Base-by-base conservation (phyloP, 2,888 invertebrate species). In the Spatulosminthurus flaviceps region DNA sequence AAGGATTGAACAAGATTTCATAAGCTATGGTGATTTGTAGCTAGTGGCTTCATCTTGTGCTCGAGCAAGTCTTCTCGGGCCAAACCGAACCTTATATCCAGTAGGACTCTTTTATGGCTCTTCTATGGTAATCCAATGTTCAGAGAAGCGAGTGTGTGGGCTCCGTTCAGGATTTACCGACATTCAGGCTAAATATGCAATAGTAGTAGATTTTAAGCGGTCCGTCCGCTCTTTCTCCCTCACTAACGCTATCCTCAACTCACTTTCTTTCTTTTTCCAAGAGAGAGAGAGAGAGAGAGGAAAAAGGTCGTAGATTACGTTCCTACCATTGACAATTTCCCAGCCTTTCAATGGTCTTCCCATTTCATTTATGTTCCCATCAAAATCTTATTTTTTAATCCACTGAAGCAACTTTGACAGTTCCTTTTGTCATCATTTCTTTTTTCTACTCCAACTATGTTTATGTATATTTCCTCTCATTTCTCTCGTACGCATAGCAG, bases 61-160 rank as follows among this genome's bases (percentile, higher is more conserved):
- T 64, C 26, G 19, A 74, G 74, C 24, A 51, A 60, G 73, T 9
- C 74, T 61, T 73, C 22, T 73, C 26, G 73, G 41, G 66, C 67
- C 67, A 76, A 76, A 67, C 66, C 41, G 60, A 79, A 75, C 69
- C 75, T 75, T 75, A 22, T 75, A 34, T 80, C 76, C 80, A 75
- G 73, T 77, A 71, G 78, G 77, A 80, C 77, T 77, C 83, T 82
- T 83, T 83, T 83, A 83, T 83, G 81, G 80, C 79, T 79, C 79
- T 81, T 74, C 80, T 82, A 82, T 83, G 83, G 81, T 82, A 83
- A 83, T 81, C 79, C 80, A 69, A 78, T 78, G 74, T 73, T 80
- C 80, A 78, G 41, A 72, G 80, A 80, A 80, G 72, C 78, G 75
- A 76, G 69, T 70, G 70, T 76, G 41, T 69, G 43, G 76, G 76